A percentile compares a stretch with the other conserved stretches of the same genome.
Evolutionary conservation across 2,113 vertebrate species (phyloP).

Genomic region (Bungarus multicinctus): DNA sequence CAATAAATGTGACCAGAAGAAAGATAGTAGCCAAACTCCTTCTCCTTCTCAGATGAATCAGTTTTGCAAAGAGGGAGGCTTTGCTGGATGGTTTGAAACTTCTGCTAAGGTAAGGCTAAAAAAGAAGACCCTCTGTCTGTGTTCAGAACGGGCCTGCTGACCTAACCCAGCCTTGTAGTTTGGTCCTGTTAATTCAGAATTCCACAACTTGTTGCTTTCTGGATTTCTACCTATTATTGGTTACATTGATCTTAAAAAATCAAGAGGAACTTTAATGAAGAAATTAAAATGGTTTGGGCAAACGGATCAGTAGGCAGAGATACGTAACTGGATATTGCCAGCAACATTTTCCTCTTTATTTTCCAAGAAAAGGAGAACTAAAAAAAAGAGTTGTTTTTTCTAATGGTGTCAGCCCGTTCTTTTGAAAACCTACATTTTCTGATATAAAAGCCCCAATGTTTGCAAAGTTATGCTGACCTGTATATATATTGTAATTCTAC

Average conservation of each 20-base stretch:
- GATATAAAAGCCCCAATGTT: background rate
- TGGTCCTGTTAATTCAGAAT: background rate
- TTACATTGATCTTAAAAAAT: background rate
- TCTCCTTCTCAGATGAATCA: constrained; percentile 82
- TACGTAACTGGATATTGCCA: background rate
- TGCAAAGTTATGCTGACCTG: too few species aligned
- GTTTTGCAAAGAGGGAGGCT: constrained; percentile 96
- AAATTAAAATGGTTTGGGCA: background rate
- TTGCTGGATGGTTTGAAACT: constrained; percentile 95
- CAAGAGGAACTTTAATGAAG: background rate
- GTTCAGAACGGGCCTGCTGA: background rate
- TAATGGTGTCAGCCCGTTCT: background rate
- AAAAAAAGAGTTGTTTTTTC: background rate
- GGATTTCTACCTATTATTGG: background rate
- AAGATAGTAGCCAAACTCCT: constrained; percentile 74
- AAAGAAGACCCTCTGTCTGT: background rate
- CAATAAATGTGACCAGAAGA: constrained; percentile 97
- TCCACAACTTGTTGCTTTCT: background rate
- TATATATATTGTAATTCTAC: background rate
- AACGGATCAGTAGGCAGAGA: background rate
- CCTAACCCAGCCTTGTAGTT: background rate
- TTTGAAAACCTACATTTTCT: background rate
- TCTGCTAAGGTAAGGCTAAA: constrained; percentile 88
- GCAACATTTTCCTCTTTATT: background rate
- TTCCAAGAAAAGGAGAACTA: background rate